Conservation (phyloP, 2,113 vertebrate species). For the Hippocampus comes region DNA sequence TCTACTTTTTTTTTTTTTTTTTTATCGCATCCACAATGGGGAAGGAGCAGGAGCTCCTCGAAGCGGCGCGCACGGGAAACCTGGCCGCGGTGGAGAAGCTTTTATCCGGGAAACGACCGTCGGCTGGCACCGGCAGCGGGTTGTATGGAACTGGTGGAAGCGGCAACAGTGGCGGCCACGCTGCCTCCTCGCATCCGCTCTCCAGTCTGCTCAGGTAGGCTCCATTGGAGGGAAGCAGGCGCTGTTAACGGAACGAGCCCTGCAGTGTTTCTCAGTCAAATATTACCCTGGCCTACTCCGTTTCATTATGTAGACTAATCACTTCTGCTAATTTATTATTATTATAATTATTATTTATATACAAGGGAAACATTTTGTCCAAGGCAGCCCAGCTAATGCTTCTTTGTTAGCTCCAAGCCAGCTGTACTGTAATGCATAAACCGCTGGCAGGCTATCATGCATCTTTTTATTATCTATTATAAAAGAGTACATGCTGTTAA, state of each 20-base stretch:
- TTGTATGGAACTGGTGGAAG: conserved; percentile 68
- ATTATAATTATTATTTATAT: neutral
- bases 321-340: neutral
- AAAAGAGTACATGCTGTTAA: neutral
- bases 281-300: neutral
- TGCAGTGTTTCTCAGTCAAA: neutral
- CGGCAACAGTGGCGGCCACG: conserved; percentile 66
- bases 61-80: conserved; percentile 93
- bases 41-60: conserved; percentile 96
- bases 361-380: conserved; percentile 24
- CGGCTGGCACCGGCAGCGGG: conserved; percentile 75
- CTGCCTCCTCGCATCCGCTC: conserved; percentile 80
- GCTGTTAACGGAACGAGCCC: neutral
- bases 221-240: conserved; percentile 8
- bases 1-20: conserved; percentile 31
- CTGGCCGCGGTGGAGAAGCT: conserved; percentile 92
- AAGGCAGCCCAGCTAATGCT: conserved; percentile 38
- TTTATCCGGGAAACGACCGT: conserved; percentile 85
- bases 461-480: conserved; percentile 16
- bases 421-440: conserved; percentile 9
- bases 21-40: conserved; percentile 77
- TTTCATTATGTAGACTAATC: neutral
- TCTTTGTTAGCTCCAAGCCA: conserved; percentile 66
- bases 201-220: conserved; percentile 89
- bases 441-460: conserved; percentile 17